These are phyloP conservation scores for Sinhomidia bicolor DNA, from an alignment of 2,888 invertebrate species.

Conservation along the genomic window DNA sequence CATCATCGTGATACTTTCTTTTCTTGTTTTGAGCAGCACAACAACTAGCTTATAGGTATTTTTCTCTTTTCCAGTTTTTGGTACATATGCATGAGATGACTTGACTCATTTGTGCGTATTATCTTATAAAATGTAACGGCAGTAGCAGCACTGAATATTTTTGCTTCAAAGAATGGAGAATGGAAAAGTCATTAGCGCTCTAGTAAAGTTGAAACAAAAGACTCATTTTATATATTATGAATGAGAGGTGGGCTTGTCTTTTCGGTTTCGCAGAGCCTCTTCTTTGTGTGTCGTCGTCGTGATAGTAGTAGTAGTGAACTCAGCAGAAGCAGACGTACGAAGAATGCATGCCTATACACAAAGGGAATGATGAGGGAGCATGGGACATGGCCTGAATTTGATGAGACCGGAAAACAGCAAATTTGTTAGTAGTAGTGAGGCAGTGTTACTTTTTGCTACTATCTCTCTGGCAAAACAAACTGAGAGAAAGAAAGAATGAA, in stretches of 20 bases:
- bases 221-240: constrained; percentile 75
- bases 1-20: too few species aligned
- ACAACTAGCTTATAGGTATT: too few species aligned
- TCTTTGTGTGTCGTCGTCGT: constrained; percentile 15
- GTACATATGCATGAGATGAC: constrained; percentile 56
- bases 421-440: neutral
- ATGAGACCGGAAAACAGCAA: constrained; percentile 66
- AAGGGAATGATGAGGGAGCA: constrained; percentile 56
- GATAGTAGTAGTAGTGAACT: too few species aligned
- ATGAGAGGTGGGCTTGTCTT: constrained; percentile 72
- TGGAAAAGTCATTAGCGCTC: constrained; percentile 70
- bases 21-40: constrained; percentile 12
- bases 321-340: neutral
- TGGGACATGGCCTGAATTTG: constrained; percentile 72
- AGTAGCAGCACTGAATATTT: constrained; percentile 15
- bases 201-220: constrained; percentile 73
- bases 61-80: neutral
- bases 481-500: too few species aligned
- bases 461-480: neutral
- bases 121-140: constrained; percentile 55
- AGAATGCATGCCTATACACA: constrained; percentile 13
- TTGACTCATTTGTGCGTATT: constrained; percentile 46
- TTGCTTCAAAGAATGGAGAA: constrained; percentile 47
- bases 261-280: constrained; percentile 37
- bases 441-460: too few species aligned